Conservation (phyloP, 2,888 invertebrate genomes). For the Stenodema calcarata region DNA sequence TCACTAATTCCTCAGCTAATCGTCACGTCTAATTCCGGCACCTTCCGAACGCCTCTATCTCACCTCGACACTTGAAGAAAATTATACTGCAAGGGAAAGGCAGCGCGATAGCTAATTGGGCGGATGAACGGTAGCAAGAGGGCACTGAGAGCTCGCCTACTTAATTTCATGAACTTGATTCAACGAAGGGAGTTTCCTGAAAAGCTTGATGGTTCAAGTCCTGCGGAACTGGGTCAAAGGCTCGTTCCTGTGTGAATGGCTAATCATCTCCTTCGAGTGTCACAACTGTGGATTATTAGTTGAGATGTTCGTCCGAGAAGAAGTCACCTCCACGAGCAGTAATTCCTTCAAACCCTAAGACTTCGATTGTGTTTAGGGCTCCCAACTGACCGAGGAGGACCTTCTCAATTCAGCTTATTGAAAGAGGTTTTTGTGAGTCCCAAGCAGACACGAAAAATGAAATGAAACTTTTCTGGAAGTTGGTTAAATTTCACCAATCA, state of each 20-base stretch:
- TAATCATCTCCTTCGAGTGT: slow-evolving; percentile 31
- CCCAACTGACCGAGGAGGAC: neutral
- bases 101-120: slow-evolving; percentile 7
- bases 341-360: neutral
- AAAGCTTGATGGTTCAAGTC: slow-evolving; percentile 14
- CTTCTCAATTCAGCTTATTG: neutral
- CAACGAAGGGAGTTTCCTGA: slow-evolving; percentile 11
- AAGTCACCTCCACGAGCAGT: neutral
- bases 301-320: neutral
- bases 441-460: neutral
- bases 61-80: neutral
- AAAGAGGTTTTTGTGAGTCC: neutral
- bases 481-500: neutral
- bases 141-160: neutral
- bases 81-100: slow-evolving; percentile 5
- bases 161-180: slow-evolving; percentile 48
- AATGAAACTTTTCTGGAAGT: neutral
- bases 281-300: slow-evolving; percentile 12
- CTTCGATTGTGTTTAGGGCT: neutral
- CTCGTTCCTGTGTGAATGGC: neutral
- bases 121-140: neutral
- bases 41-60: slow-evolving; percentile 16
- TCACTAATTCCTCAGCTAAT: slow-evolving; percentile 17
- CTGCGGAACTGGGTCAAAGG: slow-evolving; percentile 23
- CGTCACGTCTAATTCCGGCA: slow-evolving; percentile 10